Base-by-base conservation (phyloP, 37 sponge, comb jelly and placozoan genomes). In the Ianthella basta region DNA sequence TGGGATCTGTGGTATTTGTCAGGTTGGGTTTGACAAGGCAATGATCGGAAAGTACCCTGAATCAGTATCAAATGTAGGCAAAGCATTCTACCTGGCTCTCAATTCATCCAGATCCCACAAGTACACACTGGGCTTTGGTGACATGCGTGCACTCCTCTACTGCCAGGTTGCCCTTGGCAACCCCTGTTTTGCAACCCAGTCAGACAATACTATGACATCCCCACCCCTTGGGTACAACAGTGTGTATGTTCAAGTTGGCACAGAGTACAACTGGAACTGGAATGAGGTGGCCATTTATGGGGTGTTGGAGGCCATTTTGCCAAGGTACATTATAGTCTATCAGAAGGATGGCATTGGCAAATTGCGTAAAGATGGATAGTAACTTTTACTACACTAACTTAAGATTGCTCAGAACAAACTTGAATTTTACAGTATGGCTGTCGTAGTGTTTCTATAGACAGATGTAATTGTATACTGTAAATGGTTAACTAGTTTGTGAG, bases 71-170 rank as follows among this genome's bases (percentile, higher is more conserved):
- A 72, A 92, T 30, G 91, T 91, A 84, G 95, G 95, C 56, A 57
- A 83, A n/a, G 92, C 91, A 25, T 91, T 95, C 60, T 95, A 95
- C 69, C 59, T 95, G 23, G 92, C 95, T n/a, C 88, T 88, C 1
- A 87, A 95, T 30, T 89, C 92, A 33, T 91, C 92, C 29, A 91
- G 91, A 53, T 89, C 92, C 40, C 95, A 95, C 50, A 88, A 91
- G 67, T 95, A 95, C 81, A 95, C 95, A n/a, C 70, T 75, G 37
- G 92, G 95, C 4, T n/a, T 32, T 30, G 4, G 19, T 54, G 44
- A 59, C 41, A 16, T 15, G 21, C 56, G 95, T 56, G 92, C 92
- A 29, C 84, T 95, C 87, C 63, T 95, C 44, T 83, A 87, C 18
- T 89, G 84, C 74, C 79, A 89, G 29, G 90, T 91, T 37, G 81